Conservation (phyloP, 2,113 vertebrate genomes). For the Ranitomeya imitator region DNA sequence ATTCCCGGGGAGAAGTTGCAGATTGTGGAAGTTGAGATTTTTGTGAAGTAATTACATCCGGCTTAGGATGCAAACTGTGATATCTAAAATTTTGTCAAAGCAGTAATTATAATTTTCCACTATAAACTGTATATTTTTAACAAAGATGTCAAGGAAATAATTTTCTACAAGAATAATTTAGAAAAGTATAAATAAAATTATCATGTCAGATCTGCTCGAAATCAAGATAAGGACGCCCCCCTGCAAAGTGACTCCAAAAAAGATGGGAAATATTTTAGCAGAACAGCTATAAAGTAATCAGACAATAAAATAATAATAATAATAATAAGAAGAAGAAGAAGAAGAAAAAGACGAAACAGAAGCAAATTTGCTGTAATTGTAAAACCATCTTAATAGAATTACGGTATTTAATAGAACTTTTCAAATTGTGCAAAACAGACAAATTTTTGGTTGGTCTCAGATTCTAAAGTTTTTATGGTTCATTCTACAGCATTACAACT, state of each 20-base stretch:
- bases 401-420: neutral
- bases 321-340: too few species aligned
- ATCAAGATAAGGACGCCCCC: neutral
- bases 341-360: neutral
- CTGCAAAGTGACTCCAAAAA: neutral
- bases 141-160: slow-evolving; percentile 47
- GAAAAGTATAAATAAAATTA: slow-evolving; percentile 51
- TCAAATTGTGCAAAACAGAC: neutral
- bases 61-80: slow-evolving; percentile 36
- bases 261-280: neutral
- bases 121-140: slow-evolving; percentile 28
- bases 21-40: slow-evolving; percentile 45
- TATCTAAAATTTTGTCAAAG: slow-evolving; percentile 55
- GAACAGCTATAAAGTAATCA: neutral
- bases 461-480: too few species aligned
- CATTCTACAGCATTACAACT: too few species aligned
- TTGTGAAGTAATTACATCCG: slow-evolving; percentile 47
- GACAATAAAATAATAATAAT: neutral
- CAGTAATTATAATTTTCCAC: slow-evolving; percentile 47
- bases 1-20: slow-evolving; percentile 47
- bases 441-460: too few species aligned
- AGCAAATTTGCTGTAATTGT: neutral
- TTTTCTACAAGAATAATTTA: slow-evolving; percentile 44
- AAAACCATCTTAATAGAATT: neutral
- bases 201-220: neutral